phyloP scores from a whole-genome alignment of 2,113 vertebrate species.

The Ivindomyrus marchei region DNA sequence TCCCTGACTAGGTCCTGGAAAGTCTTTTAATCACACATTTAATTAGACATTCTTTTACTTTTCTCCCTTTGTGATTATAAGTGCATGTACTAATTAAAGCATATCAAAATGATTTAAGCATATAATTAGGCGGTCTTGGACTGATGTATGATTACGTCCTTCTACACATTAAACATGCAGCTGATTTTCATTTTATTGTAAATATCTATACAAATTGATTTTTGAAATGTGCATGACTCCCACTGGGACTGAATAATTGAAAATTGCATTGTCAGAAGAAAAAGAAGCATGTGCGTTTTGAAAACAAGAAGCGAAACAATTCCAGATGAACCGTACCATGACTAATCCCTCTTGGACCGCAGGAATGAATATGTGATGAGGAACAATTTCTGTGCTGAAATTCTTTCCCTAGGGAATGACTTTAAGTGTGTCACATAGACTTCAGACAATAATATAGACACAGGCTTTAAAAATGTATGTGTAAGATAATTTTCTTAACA shows the following conservation, averaged over 20 bases:
- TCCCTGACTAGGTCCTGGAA: neutral
- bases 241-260: neutral
- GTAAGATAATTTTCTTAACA: neutral
- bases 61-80: constrained; percentile 8
- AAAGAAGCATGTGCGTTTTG: neutral
- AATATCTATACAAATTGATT: constrained; percentile 10
- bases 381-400: constrained; percentile 13
- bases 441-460: neutral
- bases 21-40: constrained; percentile 12
- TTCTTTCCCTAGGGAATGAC: neutral
- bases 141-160: neutral
- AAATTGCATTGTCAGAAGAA: neutral
- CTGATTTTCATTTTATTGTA: neutral
- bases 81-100: constrained; percentile 8
- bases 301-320: constrained; percentile 22
- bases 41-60: constrained; percentile 3
- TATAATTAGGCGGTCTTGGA: neutral
- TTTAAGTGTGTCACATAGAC: neutral
- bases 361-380: constrained; percentile 25
- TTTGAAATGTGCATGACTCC: neutral
- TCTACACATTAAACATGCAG: constrained; percentile 6
- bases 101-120: constrained; percentile 10
- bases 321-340: constrained; percentile 34
- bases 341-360: constrained; percentile 40
- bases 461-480: neutral